phyloP scores from a whole-genome alignment of 2,797 vertebrate species.

The Sebastes minor region DNA sequence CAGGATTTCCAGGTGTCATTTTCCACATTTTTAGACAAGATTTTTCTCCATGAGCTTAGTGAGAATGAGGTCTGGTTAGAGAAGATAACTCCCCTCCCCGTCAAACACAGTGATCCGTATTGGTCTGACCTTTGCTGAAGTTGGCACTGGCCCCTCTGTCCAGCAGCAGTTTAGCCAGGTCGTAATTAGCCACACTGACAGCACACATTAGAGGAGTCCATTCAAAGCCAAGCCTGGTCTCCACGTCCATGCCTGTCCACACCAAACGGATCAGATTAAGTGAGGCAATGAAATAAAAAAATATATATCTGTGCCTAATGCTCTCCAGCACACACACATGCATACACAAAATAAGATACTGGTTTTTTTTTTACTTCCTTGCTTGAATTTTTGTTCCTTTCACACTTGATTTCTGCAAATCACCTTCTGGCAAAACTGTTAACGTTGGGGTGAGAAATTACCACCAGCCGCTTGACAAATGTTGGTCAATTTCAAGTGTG shows the following conservation, averaged over 20 bases:
- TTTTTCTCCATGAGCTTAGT: neutral
- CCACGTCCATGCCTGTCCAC: slow-evolving; percentile 87
- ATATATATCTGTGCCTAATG: neutral
- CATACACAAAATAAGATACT: neutral
- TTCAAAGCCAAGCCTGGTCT: slow-evolving; percentile 85
- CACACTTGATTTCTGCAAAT: neutral
- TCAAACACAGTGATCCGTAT: neutral
- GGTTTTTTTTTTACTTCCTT: neutral
- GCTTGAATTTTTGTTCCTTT: neutral
- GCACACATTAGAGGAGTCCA: slow-evolving; percentile 96
- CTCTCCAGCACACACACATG: neutral
- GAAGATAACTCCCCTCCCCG: neutral
- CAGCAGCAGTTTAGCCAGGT: slow-evolving; percentile 87
- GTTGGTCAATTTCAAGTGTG: no score
- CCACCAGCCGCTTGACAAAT: no score
- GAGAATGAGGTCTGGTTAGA: neutral
- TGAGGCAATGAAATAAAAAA: neutral
- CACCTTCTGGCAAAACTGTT: neutral
- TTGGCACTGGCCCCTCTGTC: slow-evolving; percentile 91
- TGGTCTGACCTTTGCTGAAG: slow-evolving; percentile 89
- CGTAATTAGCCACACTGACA: slow-evolving; percentile 83
- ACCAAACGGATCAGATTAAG: slow-evolving; percentile 5
- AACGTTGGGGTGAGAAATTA: no score
- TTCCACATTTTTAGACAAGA: neutral
- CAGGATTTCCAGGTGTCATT: no score